Percentiles rank a stretch among this genome's conserved stretches.
These are phyloP conservation scores for Rhabditoides inermis DNA, from an alignment of 2,888 invertebrate genomes.

Conservation along the genomic window DNA sequence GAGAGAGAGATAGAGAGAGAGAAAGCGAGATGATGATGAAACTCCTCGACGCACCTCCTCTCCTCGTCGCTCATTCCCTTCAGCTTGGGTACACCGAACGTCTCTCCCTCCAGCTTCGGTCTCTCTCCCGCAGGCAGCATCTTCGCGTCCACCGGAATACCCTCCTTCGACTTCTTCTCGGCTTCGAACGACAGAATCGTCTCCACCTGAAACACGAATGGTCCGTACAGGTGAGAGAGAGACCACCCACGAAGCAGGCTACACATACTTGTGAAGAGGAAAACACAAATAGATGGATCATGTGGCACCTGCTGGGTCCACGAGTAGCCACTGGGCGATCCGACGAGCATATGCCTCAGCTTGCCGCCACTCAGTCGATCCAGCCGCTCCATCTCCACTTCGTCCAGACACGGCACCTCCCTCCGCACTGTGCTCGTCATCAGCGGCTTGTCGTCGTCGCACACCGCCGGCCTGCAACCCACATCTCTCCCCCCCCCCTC, in stretches of 20 bases:
- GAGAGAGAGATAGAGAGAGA: neutral
- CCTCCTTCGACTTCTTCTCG: conserved; percentile 21
- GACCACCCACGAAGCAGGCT: neutral
- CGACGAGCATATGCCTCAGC: conserved; percentile 47
- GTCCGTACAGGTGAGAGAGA: neutral
- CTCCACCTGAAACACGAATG: conserved; percentile 31
- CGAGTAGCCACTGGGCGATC: conserved; percentile 50
- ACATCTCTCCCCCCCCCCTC: too few relatives aligned
- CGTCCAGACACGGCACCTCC: conserved; percentile 47
- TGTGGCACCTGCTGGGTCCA: conserved; percentile 48
- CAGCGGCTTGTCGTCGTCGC: conserved; percentile 45
- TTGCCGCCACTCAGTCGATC: conserved; percentile 45
- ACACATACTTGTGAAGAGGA: neutral
- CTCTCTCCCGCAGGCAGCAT: conserved; percentile 35
- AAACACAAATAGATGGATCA: too few relatives aligned
- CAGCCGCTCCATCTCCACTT: conserved; percentile 43
- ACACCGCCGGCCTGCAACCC: conserved; percentile 43
- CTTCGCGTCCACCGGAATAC: conserved; percentile 36
- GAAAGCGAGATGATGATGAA: neutral
- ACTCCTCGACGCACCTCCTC: too few relatives aligned
- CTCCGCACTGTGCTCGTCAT: conserved; percentile 40
- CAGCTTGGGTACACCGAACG: too few relatives aligned
- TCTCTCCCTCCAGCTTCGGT: conserved; percentile 13
- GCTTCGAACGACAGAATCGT: conserved; percentile 41
- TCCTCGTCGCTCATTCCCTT: too few relatives aligned